Evolutionary conservation across 2,797 vertebrate species (phyloP).

Genomic region (Tragelaphus oryx): DNA sequence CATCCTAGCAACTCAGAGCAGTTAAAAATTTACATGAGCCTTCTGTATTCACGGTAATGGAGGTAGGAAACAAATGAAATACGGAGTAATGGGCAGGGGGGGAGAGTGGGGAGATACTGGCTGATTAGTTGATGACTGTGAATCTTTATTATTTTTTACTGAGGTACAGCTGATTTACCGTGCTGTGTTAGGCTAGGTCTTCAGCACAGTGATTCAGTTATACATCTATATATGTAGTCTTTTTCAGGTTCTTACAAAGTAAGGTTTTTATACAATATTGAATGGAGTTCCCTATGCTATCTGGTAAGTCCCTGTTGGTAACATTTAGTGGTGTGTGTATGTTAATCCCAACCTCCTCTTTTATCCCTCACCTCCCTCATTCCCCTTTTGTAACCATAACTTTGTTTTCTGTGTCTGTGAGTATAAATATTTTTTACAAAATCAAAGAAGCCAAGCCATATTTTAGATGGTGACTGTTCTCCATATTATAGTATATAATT

Average conservation of each 20-base stretch:
- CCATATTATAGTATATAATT: background rate
- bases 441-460: background rate
- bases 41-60: background rate
- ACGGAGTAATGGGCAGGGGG: fast-evolving
- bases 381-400: background rate
- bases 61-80: background rate
- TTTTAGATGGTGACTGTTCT: background rate
- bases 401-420: background rate
- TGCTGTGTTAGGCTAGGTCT: background rate
- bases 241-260: background rate
- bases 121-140: too few species aligned
- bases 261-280: background rate
- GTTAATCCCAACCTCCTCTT: background rate
- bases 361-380: background rate
- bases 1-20: background rate
- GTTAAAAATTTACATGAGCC: background rate
- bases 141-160: background rate
- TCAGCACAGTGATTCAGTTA: background rate
- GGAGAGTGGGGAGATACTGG: too few species aligned
- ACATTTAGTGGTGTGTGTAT: too few species aligned
- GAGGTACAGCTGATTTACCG: background rate
- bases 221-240: background rate
- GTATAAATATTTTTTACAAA: background rate
- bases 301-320: too few species aligned
- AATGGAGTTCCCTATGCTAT: background rate